These are phyloP conservation scores for Oikopleura vanhoeffeni DNA, from an alignment of 23 tunicate species.

Conservation along the genomic window DNA sequence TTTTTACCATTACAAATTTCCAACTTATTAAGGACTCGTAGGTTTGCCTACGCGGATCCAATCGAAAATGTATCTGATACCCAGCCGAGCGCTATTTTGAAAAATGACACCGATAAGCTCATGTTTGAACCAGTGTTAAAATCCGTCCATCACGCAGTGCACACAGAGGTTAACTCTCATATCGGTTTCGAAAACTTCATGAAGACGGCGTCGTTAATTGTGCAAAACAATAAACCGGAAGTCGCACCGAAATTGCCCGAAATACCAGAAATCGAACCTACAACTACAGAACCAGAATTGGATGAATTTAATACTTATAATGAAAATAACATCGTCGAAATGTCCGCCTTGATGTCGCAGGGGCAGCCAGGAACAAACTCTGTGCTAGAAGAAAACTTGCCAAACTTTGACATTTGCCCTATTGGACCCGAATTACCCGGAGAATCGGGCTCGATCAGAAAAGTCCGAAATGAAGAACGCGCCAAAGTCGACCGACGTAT, in stretches of 20 bases:
- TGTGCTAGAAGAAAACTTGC: background rate
- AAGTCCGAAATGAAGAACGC: background rate
- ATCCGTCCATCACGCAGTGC: background rate
- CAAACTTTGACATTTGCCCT: conserved; percentile 7
- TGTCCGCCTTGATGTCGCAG: background rate
- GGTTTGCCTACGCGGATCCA: background rate
- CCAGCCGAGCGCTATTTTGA: background rate
- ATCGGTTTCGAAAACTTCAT: background rate
- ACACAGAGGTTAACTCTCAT: background rate
- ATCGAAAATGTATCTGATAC: too few species aligned
- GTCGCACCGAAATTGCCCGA: background rate
- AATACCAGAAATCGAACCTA: background rate
- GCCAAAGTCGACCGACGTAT: conserved; percentile 6
- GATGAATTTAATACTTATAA: background rate
- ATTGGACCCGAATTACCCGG: conserved; percentile 6
- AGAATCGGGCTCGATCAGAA: background rate
- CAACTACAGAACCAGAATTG: background rate
- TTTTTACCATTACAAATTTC: background rate
- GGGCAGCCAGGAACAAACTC: too few species aligned
- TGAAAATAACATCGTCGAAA: background rate
- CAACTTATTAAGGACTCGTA: background rate
- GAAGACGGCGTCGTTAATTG: background rate
- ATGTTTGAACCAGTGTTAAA: background rate
- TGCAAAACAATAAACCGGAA: background rate
- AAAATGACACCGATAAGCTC: background rate